Evolutionary conservation across 1,140 invertebrate genomes (phyloP), one percentile per base, ranked within the genome.

Genomic region (Magallana gigas): DNA sequence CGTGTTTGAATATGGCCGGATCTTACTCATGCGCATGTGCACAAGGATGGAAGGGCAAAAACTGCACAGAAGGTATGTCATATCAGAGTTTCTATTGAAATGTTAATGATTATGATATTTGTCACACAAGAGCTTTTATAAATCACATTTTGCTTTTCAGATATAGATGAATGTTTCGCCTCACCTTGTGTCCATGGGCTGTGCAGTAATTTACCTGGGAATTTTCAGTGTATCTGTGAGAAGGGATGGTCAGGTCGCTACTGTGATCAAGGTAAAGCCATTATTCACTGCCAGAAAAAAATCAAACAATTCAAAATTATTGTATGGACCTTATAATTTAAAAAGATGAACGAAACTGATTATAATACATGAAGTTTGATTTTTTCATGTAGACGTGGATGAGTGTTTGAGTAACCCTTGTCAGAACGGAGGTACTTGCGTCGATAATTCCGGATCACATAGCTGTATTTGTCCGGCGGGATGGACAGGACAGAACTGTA

Each of bases 1-100:
- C 89, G 2, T 94, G 94, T 89, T 18, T 88, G 6, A 83, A 87
- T 83, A 83, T 57, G 57, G 85, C 82, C 16, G 88, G 92, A 91
- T 85, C 83, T 58, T 36, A 71, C 91, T 9, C 90, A 88, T 90
- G 87, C 83, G 18, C 94, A 91, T 90, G 98, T 92, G 96, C 96
- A 1, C 92, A 96, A 1, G 98, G 96, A 94, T 96, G 97, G 76
- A 91, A 84, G 86, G 93, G 93, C 91, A 84, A 64, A 16, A 87
- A 83, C 7, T 91, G 90, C 57, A 36, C 85, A 16, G 87, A 83
- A 64, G n/a, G 71, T 88, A 85, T 14, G 8, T 80, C 16, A 18
- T 23, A 80, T 23, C 57, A 23, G 36, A 64, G 14, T 18, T 64
- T 48, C 36, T 48, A 1, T 48, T 48, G 0, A 48, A 48, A 48